These are phyloP conservation scores for Halcyon senegalensis DNA, from an alignment of 2,113 vertebrate species.

Conservation along the genomic window DNA sequence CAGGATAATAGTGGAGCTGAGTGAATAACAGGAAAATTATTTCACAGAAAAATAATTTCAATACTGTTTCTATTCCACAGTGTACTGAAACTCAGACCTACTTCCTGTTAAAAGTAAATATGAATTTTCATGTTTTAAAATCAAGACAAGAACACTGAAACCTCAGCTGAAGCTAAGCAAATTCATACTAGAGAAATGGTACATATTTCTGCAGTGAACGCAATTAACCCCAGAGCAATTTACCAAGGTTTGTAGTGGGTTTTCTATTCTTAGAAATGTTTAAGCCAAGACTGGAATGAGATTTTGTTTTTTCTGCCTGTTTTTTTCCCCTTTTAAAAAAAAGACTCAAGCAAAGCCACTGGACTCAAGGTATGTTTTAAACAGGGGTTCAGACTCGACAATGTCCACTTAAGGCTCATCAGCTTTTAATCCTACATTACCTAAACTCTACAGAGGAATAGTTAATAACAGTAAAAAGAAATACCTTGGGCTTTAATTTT, in stretches of 20 bases:
- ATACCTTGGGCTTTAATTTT: background rate
- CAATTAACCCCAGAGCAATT: slow-evolving; percentile 52
- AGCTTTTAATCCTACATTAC: background rate
- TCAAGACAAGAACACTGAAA: slow-evolving; percentile 23
- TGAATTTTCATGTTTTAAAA: slow-evolving; percentile 22
- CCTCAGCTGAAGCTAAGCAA: slow-evolving; percentile 22
- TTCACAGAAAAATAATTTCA: slow-evolving; percentile 34
- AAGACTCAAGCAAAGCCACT: background rate
- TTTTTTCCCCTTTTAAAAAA: background rate
- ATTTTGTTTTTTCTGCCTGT: background rate
- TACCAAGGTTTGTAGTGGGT: background rate
- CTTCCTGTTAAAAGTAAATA: slow-evolving; percentile 45
- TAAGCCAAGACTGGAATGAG: background rate
- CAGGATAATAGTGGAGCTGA: slow-evolving; percentile 10
- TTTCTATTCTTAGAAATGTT: slow-evolving; percentile 23
- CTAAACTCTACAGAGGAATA: background rate
- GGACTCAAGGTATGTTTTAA: background rate
- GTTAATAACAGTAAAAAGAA: background rate
- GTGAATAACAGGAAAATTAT: slow-evolving; percentile 25
- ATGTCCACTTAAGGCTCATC: background rate
- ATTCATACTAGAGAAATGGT: slow-evolving; percentile 8
- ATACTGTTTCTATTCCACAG: background rate
- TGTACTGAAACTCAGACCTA: background rate
- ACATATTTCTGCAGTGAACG: background rate
- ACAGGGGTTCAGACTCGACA: background rate